Conservation (phyloP, 2,113 vertebrate species). For the Microcebus tavaratra region DNA sequence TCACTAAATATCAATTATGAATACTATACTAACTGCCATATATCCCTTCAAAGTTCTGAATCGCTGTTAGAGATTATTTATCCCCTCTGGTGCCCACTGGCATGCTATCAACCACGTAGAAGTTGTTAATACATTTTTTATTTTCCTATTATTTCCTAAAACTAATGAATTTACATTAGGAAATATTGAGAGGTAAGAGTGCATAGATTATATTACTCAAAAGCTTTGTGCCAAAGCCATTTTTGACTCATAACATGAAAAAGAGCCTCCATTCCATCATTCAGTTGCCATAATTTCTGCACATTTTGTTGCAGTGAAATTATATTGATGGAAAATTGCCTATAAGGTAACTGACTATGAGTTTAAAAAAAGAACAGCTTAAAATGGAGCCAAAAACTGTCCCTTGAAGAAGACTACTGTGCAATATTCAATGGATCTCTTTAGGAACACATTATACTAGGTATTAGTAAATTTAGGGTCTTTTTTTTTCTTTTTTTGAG, state of each 20-base stretch:
- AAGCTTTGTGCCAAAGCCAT: background rate
- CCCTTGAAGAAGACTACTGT: background rate
- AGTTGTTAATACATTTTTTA: background rate
- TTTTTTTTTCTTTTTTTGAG: too few relatives aligned
- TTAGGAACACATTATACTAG: background rate
- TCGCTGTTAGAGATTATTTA: background rate
- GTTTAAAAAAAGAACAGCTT: background rate
- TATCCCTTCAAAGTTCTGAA: background rate
- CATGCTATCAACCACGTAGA: background rate
- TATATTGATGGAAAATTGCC: background rate
- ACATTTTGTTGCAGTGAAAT: background rate
- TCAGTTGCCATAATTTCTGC: background rate
- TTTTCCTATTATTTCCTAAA: conserved; percentile 1
- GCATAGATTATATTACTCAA: background rate
- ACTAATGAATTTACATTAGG: background rate
- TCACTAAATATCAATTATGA: background rate
- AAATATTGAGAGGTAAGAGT: background rate
- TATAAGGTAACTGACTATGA: background rate
- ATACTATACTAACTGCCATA: background rate
- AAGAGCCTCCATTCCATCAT: background rate
- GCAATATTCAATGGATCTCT: background rate
- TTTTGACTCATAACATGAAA: background rate
- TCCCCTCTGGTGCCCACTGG: background rate
- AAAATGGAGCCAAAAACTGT: background rate
- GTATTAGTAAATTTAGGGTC: too few relatives aligned